Evolutionary conservation across 2,888 invertebrate species (phyloP).

Genomic region (Myathropa florea): DNA sequence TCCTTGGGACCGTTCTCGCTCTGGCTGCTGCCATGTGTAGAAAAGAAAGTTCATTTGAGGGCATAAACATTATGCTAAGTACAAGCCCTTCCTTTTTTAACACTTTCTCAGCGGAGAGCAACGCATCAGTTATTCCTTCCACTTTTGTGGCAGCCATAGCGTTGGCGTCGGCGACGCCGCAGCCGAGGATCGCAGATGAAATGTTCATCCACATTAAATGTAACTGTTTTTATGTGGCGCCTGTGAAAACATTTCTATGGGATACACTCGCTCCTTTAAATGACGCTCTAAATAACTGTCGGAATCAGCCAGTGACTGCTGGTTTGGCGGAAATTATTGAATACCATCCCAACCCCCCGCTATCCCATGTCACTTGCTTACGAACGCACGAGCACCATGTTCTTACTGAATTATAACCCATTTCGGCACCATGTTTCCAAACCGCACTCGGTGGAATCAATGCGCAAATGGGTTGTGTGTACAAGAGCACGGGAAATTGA

Average conservation of each 20-base stretch:
- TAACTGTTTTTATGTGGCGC: slow-evolving; percentile 66
- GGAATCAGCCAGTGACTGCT: slow-evolving; percentile 45
- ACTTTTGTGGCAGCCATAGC: slow-evolving; percentile 15
- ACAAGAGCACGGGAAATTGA: slow-evolving; percentile 19
- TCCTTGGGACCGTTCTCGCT: slow-evolving; percentile 27
- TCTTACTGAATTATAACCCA: slow-evolving; percentile 46
- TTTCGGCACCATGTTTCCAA: slow-evolving; percentile 35
- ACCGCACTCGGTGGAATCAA: slow-evolving; percentile 28
- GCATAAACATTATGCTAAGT: slow-evolving; percentile 64
- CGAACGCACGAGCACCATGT: slow-evolving; percentile 5
- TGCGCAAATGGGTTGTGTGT: slow-evolving; percentile 40
- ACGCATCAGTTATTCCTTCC: slow-evolving; percentile 52
- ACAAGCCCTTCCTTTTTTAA: slow-evolving; percentile 50
- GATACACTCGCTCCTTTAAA: slow-evolving; percentile 38
- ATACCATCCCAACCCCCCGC: slow-evolving; percentile 7
- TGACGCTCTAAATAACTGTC: slow-evolving; percentile 49
- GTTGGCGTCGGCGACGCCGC: neutral
- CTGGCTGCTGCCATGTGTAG: slow-evolving; percentile 7
- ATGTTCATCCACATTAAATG: slow-evolving; percentile 63
- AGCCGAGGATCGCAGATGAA: slow-evolving; percentile 48
- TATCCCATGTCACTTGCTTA: slow-evolving; percentile 10
- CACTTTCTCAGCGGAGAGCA: slow-evolving; percentile 48
- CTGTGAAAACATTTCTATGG: slow-evolving; percentile 46
- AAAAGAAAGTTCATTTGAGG: slow-evolving; percentile 56
- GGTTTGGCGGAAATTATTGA: slow-evolving; percentile 63